Evolutionary conservation across 2,113 vertebrate genomes (phyloP).

Genomic region (Protobothrops flavoviridis): DNA sequence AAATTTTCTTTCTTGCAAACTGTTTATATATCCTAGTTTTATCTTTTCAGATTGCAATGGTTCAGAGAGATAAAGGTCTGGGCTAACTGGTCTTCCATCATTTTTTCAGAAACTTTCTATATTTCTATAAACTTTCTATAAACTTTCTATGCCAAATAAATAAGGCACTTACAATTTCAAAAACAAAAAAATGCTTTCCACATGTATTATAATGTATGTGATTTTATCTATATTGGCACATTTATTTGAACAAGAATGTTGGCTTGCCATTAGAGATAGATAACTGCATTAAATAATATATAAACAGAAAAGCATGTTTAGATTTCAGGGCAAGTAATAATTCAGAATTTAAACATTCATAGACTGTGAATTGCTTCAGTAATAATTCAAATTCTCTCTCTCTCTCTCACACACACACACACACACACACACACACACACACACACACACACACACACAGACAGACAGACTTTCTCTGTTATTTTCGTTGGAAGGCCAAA

Average conservation of each 20-base stretch:
- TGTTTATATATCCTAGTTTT: neutral
- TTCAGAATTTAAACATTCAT: neutral
- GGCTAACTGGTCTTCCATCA: neutral
- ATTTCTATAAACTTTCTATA: no score
- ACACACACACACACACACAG: no score
- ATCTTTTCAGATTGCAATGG: neutral
- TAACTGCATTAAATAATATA: neutral
- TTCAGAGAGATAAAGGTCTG: neutral
- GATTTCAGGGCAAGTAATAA: neutral
- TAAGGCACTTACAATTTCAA: neutral
- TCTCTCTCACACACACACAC: neutral
- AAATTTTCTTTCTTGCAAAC: neutral
- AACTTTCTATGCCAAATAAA: no score
- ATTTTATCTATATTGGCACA: neutral
- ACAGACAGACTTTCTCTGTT: neutral
- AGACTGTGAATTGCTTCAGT: neutral
- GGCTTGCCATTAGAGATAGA: neutral
- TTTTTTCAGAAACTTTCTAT: neutral
- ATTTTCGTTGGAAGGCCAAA: neutral
- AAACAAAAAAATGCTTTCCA: neutral
- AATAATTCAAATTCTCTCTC: neutral
- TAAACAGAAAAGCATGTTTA: neutral
- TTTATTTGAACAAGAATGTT: neutral
- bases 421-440: no score
- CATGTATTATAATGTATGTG: neutral